Evolutionary conservation across 1,140 invertebrate genomes (phyloP).

Genomic region (Oscheius sp.): DNA sequence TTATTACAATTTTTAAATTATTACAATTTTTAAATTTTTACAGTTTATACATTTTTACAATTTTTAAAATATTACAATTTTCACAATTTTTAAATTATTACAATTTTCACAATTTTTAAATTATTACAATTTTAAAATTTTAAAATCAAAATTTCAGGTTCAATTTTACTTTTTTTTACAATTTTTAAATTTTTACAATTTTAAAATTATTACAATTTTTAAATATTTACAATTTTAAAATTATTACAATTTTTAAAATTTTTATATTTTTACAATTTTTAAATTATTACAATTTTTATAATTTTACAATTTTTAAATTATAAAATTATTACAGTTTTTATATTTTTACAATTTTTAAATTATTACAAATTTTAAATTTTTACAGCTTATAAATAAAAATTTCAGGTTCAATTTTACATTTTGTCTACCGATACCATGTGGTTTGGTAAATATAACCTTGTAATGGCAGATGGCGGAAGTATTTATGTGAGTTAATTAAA

Average conservation of each 20-base stretch:
- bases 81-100: no score
- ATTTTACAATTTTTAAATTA: no score
- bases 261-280: no score
- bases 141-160: not conserved
- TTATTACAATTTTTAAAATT: no score
- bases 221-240: no score
- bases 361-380: no score
- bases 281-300: no score
- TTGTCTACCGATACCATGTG: not conserved
- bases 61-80: not conserved
- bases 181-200: no score
- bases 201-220: no score
- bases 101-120: not conserved
- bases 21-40: not conserved
- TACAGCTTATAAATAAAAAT: not conserved
- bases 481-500: not conserved
- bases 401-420: constrained; percentile 2
- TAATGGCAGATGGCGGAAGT: not conserved
- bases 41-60: not conserved
- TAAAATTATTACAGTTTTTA: no score
- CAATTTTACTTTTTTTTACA: not conserved
- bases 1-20: not conserved
- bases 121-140: not conserved
- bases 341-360: no score
- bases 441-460: not conserved